phyloP scores from a whole-genome alignment of 2,113 vertebrate species.

The Garra rufa region DNA sequence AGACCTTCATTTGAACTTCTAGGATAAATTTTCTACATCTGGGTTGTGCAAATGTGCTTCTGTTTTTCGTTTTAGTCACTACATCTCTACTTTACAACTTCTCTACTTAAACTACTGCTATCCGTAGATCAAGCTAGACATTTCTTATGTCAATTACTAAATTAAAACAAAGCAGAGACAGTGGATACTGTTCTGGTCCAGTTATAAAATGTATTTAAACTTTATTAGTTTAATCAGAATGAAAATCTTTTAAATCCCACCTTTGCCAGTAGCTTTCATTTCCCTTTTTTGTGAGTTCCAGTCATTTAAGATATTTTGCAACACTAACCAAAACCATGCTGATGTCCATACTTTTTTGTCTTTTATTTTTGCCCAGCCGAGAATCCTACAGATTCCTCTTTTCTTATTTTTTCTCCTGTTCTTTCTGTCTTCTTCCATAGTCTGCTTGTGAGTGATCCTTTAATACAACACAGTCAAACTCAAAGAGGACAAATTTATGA shows the following conservation, averaged over 20 bases:
- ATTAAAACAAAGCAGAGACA: background rate
- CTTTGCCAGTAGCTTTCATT: background rate
- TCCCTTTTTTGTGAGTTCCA: background rate
- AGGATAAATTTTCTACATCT: background rate
- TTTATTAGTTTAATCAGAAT: background rate
- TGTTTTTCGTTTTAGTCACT: background rate
- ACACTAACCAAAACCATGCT: background rate
- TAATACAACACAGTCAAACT: slow-evolving; percentile 46
- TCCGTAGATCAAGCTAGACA: background rate
- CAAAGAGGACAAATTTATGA: slow-evolving; percentile 61
- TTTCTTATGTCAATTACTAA: background rate
- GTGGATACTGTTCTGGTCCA: background rate
- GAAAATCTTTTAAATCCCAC: background rate
- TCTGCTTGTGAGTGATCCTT: slow-evolving; percentile 72
- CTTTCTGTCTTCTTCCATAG: slow-evolving; percentile 58
- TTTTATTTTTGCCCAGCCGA: background rate
- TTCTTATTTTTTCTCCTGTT: background rate
- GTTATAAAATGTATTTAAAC: background rate
- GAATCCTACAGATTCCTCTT: background rate
- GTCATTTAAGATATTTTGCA: background rate
- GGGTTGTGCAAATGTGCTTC: background rate
- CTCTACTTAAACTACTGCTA: background rate
- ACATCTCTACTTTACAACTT: background rate
- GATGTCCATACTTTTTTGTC: background rate
- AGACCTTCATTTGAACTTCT: background rate